Evolutionary conservation across 2,888 invertebrate genomes (phyloP).

Genomic region (Drosophila falleni): DNA sequence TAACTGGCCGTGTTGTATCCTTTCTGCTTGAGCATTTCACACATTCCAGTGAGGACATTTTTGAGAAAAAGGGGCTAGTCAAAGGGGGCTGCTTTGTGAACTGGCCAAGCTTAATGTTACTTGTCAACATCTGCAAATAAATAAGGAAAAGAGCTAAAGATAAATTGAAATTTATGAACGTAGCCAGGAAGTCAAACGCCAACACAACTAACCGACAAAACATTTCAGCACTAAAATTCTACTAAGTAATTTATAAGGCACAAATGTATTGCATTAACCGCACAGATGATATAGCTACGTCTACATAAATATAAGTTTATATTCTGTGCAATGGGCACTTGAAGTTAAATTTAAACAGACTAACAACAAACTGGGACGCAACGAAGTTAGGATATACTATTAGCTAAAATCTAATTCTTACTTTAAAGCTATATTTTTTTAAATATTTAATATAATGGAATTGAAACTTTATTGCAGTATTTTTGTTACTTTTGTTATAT

Average conservation of each 20-base stretch:
- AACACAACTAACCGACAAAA: conserved; percentile 50
- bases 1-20: conserved; percentile 33
- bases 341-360: conserved; percentile 31
- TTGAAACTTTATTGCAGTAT: no score
- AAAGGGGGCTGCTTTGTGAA: neutral
- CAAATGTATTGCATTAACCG: conserved; percentile 50
- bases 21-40: conserved; percentile 34
- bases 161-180: conserved; percentile 75
- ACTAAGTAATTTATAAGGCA: conserved; percentile 69
- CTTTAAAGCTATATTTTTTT: neutral
- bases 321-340: conserved; percentile 10
- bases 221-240: conserved; percentile 64
- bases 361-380: neutral
- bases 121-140: conserved; percentile 74
- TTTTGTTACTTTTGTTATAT: no score
- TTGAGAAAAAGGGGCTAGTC: conserved; percentile 14
- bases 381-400: conserved; percentile 16
- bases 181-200: conserved; percentile 56
- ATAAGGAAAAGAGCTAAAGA: conserved; percentile 57
- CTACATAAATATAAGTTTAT: conserved; percentile 30
- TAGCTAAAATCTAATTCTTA: neutral
- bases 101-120: conserved; percentile 52
- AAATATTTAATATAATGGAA: no score
- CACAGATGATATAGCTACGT: conserved; percentile 50
- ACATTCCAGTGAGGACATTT: conserved; percentile 57